Evolutionary conservation across 2,113 vertebrate species (phyloP), one percentile per base, ranked within the genome.

Genomic region (Mesembrinibis cayennensis): DNA sequence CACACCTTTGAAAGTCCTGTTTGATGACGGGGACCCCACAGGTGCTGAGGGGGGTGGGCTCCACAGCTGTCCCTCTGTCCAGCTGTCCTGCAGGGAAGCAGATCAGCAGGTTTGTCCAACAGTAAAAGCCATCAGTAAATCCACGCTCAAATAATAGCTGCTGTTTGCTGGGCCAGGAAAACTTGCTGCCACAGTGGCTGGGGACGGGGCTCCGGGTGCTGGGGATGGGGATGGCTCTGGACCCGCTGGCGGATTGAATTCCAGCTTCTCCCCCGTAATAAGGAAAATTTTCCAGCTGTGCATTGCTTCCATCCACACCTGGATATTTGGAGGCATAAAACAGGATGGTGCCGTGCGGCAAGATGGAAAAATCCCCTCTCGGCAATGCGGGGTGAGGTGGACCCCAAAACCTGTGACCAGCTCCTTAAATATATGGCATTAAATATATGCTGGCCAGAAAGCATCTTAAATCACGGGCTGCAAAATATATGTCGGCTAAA

Each of bases 271-370:
- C 55, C n/a, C 17, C 2, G 2, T 88, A 84, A 92, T 83, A 71
- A 90, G 42, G 62, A 72, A 34, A 79, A 77, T 82, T 96, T 96
- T 97, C 88, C 91, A 96, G 61, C 84, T 94, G 65, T 92, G 49
- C 79, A 36, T 91, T 5, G 6, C 82, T 90, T 95, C 95, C 69
- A 89, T 95, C 85, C 90, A 13, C 4, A 34, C 80, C 69, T 95
- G 80, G 42, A 89, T 96, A 82, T 95, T 93, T 74, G 38, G 91
- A 92, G 40, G 76, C 81, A 19, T 56, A 42, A 76, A 89, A 32
- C 38, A 52, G 77, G 47, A 50, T 56, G 55, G 80, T 81, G 80
- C 63, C 0, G 6, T 83, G 73, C 0, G 3, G 76, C 76, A 63
- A 65, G 82, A 71, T 65, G 95, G 89, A 96, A 96, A 96, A 96